Conservation (phyloP, 2,113 vertebrate species). For the Lasiurus cinereus region DNA sequence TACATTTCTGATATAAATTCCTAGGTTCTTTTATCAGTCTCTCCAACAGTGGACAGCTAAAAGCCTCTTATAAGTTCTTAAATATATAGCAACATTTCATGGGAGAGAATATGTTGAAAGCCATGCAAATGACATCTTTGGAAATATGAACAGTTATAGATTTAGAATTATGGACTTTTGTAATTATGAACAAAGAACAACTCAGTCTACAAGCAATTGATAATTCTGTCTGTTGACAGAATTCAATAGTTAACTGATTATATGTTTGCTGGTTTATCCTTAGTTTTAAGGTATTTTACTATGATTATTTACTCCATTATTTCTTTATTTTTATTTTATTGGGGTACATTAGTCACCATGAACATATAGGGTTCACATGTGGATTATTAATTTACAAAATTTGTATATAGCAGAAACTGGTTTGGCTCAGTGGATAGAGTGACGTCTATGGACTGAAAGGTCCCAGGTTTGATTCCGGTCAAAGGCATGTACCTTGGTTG, state of each 20-base stretch:
- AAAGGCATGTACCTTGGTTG: too few species aligned
- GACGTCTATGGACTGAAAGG: too few species aligned
- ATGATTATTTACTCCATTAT: background rate
- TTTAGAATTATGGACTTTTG: background rate
- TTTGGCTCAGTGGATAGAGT: too few species aligned
- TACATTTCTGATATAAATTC: conserved; percentile 5
- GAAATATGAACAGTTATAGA: background rate
- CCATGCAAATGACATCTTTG: background rate
- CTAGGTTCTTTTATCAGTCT: background rate
- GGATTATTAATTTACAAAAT: too few species aligned
- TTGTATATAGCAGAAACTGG: too few species aligned
- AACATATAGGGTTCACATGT: too few species aligned
- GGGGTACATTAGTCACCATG: too few species aligned
- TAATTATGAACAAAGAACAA: background rate
- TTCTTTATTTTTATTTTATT: background rate
- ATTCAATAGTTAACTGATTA: background rate
- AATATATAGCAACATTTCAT: background rate
- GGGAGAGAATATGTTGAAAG: background rate
- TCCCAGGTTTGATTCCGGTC: too few species aligned
- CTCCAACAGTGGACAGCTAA: background rate
- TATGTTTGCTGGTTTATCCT: background rate
- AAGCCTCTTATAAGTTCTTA: background rate
- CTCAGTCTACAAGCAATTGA: background rate
- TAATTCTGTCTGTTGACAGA: conserved; percentile 10
- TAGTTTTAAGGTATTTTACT: background rate